Evolutionary conservation across 1,140 invertebrate genomes (phyloP).

Genomic region (Ephestia elutella): DNA sequence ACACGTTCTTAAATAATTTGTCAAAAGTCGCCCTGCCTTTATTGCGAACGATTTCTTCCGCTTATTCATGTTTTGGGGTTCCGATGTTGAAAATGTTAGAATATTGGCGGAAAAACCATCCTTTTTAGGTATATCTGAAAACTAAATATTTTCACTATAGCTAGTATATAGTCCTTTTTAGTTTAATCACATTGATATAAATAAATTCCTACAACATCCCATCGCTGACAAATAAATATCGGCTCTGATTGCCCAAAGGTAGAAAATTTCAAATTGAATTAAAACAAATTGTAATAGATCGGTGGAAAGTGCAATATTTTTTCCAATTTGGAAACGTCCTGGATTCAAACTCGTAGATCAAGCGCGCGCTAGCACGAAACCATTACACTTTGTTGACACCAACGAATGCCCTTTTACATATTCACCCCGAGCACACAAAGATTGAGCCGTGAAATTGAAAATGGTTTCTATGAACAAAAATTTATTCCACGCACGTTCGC

Average conservation of each 20-base stretch:
- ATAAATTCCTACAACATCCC: no score
- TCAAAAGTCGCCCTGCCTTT: slow-evolving; percentile 53
- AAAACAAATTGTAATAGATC: slow-evolving; percentile 9
- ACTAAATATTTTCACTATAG: no score
- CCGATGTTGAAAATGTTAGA: neutral
- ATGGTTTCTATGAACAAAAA: slow-evolving; percentile 69
- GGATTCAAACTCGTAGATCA: slow-evolving; percentile 54
- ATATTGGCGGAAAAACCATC: neutral
- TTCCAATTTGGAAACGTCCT: slow-evolving; percentile 42
- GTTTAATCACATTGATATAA: no score
- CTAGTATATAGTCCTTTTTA: no score
- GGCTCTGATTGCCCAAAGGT: no score
- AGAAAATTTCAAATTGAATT: slow-evolving; percentile 2
- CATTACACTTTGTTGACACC: slow-evolving; percentile 70
- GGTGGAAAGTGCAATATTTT: slow-evolving; percentile 16
- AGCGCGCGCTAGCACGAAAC: slow-evolving; percentile 59
- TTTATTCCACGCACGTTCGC: slow-evolving; percentile 61
- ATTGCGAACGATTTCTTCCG: slow-evolving; percentile 38
- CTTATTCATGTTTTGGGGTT: slow-evolving; percentile 22
- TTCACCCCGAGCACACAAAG: slow-evolving; percentile 68
- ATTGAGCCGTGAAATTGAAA: slow-evolving; percentile 72
- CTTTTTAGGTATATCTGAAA: no score
- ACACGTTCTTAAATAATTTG: slow-evolving; percentile 73
- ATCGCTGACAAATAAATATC: no score
- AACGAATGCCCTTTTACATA: slow-evolving; percentile 69